Base-by-base conservation (phyloP, 2,888 invertebrate species). In the Meandrusa payeni region DNA sequence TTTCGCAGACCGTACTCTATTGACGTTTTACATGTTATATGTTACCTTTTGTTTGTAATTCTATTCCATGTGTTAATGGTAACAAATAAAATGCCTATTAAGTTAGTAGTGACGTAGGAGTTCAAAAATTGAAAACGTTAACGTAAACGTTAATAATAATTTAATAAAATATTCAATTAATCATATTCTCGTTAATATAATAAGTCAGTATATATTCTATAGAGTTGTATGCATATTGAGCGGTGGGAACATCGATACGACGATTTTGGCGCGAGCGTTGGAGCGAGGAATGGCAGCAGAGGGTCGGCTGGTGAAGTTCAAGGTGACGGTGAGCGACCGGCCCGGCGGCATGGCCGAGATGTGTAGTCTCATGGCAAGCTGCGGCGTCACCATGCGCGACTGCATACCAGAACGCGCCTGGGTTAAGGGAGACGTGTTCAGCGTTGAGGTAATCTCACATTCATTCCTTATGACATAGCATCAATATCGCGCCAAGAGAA, bases 371-470 rank as follows among this genome's bases (percentile, higher is more conserved):
- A 81, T 97, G 23, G 90, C 93, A 1, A 83, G 89, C n/a, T 81
- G 94, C 22, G 96, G 96, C 0, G 95, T 95, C 2, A 93, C 93
- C 13, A 92, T 98, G 55, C 96, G 97, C 66, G 98, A 98, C 71
- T 96, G 97, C 47, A 93, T 96, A 69, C 98, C 98, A 55, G 97
- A 98, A 69, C 89, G 98, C 39, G 97, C 98, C 1, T 98, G 97
- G 97, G 91, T 98, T 11, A 93, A 93, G 50, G 91, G 93, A 13
- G 97, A 98, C 69, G 93, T 98, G 7, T 97, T 95, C 50, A 78
- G 76, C 46, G 69, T 72, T 19, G 72, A 77, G 70, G 85, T 83
- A 57, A 9, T 12, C n/a, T n/a, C n/a, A n/a, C n/a, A n/a, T n/a
- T n/a, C n/a, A n/a, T n/a, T n/a, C n/a, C n/a, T n/a, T n/a, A n/a